Conservation (phyloP, 1,140 invertebrate species). For the Caerostris extrusa region DNA sequence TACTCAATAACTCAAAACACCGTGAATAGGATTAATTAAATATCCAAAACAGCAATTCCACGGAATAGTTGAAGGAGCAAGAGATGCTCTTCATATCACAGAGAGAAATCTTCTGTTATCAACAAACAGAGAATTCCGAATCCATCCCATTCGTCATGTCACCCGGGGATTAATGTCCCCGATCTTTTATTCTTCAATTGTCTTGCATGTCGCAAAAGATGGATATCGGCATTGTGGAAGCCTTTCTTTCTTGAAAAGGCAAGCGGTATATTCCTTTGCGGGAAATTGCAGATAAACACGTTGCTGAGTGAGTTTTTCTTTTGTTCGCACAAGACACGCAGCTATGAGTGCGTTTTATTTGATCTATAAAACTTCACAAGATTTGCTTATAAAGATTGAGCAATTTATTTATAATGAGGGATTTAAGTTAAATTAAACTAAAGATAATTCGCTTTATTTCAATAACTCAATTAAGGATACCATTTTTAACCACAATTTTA, state of each 20-base stretch:
- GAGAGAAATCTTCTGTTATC: neutral
- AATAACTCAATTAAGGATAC: too few species aligned
- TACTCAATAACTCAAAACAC: neutral
- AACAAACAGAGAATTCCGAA: neutral
- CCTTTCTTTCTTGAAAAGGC: neutral
- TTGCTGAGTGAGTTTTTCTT: neutral
- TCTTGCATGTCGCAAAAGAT: neutral
- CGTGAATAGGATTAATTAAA: neutral
- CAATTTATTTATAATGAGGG: too few species aligned
- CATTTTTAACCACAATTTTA: too few species aligned
- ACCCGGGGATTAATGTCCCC: neutral
- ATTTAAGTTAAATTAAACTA: too few species aligned
- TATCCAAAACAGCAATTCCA: neutral
- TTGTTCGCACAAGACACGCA: neutral
- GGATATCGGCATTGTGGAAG: neutral
- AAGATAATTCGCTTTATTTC: too few species aligned
- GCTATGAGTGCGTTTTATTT: neutral
- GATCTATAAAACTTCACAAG: neutral
- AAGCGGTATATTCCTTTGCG: neutral
- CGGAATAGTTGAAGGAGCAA: neutral
- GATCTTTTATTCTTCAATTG: neutral
- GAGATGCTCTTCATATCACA: neutral
- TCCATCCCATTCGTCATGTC: neutral
- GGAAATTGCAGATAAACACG: neutral
- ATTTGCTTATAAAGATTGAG: too few species aligned